Evolutionary conservation across 2,888 invertebrate genomes (phyloP).

Genomic region (Leucoma salicis): DNA sequence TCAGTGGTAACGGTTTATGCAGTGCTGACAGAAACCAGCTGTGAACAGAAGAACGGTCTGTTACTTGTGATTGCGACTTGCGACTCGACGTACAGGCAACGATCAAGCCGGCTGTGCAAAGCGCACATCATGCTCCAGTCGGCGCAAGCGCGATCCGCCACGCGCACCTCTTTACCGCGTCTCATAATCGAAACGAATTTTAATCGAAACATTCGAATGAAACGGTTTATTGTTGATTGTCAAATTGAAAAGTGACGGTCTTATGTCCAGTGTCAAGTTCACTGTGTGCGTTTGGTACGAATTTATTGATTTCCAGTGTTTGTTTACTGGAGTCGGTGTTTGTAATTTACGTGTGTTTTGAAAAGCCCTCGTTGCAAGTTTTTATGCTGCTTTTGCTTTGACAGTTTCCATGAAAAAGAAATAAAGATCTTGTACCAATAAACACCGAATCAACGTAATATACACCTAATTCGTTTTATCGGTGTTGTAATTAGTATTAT

Average conservation of each 20-base stretch:
- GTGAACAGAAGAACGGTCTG: constrained; percentile 59
- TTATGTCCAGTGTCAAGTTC: constrained; percentile 52
- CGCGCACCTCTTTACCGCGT: constrained; percentile 59
- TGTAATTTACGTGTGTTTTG: constrained; percentile 36
- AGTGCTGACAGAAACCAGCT: constrained; percentile 46
- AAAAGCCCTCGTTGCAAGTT: constrained; percentile 33
- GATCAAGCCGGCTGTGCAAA: constrained; percentile 26
- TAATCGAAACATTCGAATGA: constrained; percentile 55
- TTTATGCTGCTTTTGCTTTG: constrained; percentile 29
- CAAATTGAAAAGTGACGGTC: constrained; percentile 48
- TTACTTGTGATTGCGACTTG: neutral
- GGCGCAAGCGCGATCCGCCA: constrained; percentile 63
- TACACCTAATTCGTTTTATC: too few species aligned
- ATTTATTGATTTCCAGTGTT: constrained; percentile 31
- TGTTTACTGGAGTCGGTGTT: constrained; percentile 54
- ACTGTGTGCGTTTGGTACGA: constrained; percentile 45
- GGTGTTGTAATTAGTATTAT: too few species aligned
- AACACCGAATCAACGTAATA: constrained; percentile 15
- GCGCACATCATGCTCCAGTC: constrained; percentile 48
- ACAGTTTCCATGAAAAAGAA: constrained; percentile 34
- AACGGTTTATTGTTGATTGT: constrained; percentile 49
- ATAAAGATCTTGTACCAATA: constrained; percentile 8
- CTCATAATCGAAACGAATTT: constrained; percentile 44
- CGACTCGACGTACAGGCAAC: constrained; percentile 10
- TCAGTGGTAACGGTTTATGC: constrained; percentile 59